Conservation (phyloP, 2,797 vertebrate species). For the Eurystomus glaucurus region DNA sequence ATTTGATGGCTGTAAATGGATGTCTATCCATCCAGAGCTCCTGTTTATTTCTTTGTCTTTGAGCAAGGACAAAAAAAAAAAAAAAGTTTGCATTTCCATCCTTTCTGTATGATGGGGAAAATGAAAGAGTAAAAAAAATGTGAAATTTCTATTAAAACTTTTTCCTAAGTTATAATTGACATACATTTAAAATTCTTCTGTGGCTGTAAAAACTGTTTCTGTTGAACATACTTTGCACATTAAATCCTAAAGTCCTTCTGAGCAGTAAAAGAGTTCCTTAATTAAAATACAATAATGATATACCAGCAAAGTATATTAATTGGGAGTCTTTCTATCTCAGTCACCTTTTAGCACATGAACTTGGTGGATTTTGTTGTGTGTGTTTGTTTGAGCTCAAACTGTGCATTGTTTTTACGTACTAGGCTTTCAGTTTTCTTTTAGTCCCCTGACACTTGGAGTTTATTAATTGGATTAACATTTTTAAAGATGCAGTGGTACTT, state of each 20-base stretch:
- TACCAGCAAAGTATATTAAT: background rate
- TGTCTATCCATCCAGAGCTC: background rate
- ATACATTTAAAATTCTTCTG: background rate
- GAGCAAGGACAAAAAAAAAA: background rate
- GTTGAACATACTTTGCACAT: background rate
- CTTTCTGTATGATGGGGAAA: background rate
- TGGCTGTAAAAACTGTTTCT: background rate
- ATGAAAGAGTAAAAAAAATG: background rate
- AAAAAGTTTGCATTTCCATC: background rate
- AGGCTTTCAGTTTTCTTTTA: background rate
- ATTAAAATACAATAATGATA: background rate
- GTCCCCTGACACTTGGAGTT: background rate
- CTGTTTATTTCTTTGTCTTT: conserved; percentile 33
- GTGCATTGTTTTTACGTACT: background rate
- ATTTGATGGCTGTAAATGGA: background rate
- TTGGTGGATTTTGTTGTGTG: background rate
- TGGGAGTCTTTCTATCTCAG: background rate
- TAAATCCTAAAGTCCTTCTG: background rate
- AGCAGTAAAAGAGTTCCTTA: background rate
- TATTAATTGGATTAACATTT: background rate
- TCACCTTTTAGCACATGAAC: background rate
- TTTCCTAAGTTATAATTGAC: background rate
- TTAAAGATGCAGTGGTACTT: background rate
- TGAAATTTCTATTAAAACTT: background rate
- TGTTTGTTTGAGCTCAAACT: background rate